Evolutionary conservation across 2,797 vertebrate genomes (phyloP), one percentile per base, ranked within the genome.

Genomic region (Pseudopleuronectes americanus): DNA sequence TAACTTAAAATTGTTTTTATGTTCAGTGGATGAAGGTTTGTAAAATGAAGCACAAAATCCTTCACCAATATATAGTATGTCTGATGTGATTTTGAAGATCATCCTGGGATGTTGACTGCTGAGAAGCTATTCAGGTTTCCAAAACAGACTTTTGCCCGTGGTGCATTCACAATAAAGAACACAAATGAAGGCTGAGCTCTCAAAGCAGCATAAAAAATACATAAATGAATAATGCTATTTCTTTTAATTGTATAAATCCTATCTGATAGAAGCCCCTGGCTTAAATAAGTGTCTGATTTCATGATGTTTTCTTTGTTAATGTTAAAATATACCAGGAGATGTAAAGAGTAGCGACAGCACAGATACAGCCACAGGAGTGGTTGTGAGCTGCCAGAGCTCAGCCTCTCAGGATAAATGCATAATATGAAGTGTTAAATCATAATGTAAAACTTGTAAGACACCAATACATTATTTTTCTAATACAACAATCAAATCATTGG

Each of bases 71-170:
- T 13, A 31, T 31, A 16, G 14, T 48, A 3, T 14, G 9, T 8
- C 47, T 19, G 45, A 43, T 43, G 31, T 41, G 38, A 14, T 41
- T 41, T 41, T 41, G 13, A 47, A 47, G 43, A 57, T 3, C 13
- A 59, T 17, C 19, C 59, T 43, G 24, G 12, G 60, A 58, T 24
- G n/a, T 56, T 52, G 49, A 52, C 16, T 10, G 52, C 64, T 65
- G 19, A 74, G 0, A 57, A 31, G 6, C 57, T 47, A 61, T 61
- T 71, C 61, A 62, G 26, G 41, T 71, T 1, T 59, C 56, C 3
- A 28, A 28, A 48, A n/a, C 4, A 14, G 8, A 60, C 7, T 48
- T 47, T 47, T 48, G 17, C 16, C 0, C 43, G 41, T 24, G 8
- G 31, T 12, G n/a, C n/a, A n/a, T n/a, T n/a, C n/a, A n/a, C n/a